These are phyloP conservation scores for Zelostemma sp. DNA, from an alignment of 1,140 invertebrate genomes.

Conservation along the genomic window DNA sequence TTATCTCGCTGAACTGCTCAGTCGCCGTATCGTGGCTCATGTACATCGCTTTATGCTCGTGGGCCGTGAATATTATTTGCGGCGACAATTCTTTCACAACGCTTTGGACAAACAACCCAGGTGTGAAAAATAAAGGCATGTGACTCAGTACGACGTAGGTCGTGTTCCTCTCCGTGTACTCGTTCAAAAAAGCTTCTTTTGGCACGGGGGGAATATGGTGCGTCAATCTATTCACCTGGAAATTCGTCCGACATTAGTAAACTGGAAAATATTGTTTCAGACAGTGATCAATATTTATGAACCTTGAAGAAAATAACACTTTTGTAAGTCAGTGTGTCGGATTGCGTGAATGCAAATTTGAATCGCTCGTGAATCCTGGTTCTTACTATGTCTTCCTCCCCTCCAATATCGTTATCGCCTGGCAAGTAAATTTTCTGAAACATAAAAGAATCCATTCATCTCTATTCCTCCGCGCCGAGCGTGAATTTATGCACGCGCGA, in stretches of 20 bases:
- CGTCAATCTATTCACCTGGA: conserved; percentile 80
- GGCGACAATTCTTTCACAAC: conserved; percentile 79
- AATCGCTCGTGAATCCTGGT: conserved; percentile 82
- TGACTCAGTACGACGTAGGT: conserved; percentile 80
- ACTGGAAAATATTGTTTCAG: not conserved
- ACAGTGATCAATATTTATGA: conserved; percentile 15
- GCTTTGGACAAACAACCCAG: conserved; percentile 74
- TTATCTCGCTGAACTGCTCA: conserved; percentile 67
- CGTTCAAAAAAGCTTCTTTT: conserved; percentile 72
- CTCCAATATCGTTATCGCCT: conserved; percentile 96
- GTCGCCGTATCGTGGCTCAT: conserved; percentile 68
- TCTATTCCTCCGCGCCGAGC: no score
- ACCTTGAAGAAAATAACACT: conserved; percentile 75
- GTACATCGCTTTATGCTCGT: conserved; percentile 81
- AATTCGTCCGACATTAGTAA: conserved; percentile 61
- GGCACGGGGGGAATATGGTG: conserved; percentile 65
- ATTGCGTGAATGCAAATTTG: conserved; percentile 80
- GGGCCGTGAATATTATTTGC: conserved; percentile 86
- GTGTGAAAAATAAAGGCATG: conserved; percentile 76
- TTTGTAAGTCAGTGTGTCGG: conserved; percentile 74
- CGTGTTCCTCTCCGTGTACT: conserved; percentile 71
- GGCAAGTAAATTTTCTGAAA: conserved; percentile 86
- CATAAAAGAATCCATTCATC: conserved; percentile 15
- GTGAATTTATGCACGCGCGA: no score
- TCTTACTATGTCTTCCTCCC: conserved; percentile 85